A percentile compares a stretch with the other conserved stretches of the same genome.
phyloP scores from a whole-genome alignment of 2,888 invertebrate genomes.

The Heteromurus nitidus region DNA sequence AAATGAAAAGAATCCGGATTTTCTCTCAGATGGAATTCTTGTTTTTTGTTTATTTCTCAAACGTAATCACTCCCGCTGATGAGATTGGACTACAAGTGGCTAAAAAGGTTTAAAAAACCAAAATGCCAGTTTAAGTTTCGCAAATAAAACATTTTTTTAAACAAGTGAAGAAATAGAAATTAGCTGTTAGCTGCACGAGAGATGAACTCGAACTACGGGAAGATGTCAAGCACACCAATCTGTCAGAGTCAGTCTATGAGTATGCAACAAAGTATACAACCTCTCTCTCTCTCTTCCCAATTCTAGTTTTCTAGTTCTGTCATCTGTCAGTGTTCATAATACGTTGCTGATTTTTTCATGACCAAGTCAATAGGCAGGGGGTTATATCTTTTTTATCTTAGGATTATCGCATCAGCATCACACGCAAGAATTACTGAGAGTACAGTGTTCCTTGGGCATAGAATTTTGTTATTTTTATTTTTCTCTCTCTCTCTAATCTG shows the following conservation, averaged over 20 bases:
- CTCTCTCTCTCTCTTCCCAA: too few species aligned
- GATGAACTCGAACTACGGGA: too few species aligned
- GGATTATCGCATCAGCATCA: neutral
- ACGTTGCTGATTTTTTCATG: neutral
- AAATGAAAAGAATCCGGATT: slow-evolving; percentile 42
- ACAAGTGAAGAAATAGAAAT: neutral
- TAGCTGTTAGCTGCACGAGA: slow-evolving; percentile 10
- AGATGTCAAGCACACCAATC: too few species aligned
- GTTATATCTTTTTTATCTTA: neutral
- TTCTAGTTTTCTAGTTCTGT: neutral
- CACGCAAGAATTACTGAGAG: neutral
- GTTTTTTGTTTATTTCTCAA: too few species aligned
- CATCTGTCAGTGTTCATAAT: neutral
- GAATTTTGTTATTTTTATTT: neutral
- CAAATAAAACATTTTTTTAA: slow-evolving; percentile 1
- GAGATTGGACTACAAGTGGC: neutral
- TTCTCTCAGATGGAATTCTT: neutral
- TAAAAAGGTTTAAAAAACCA: too few species aligned
- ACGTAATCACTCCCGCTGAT: neutral
- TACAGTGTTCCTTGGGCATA: neutral
- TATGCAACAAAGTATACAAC: too few species aligned
- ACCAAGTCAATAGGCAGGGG: neutral
- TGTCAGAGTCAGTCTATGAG: too few species aligned
- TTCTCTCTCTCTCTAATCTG: slow-evolving; percentile 3
- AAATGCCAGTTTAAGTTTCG: too few species aligned